phyloP scores from a whole-genome alignment of 2,888 invertebrate genomes.

The Caprella mutica region DNA sequence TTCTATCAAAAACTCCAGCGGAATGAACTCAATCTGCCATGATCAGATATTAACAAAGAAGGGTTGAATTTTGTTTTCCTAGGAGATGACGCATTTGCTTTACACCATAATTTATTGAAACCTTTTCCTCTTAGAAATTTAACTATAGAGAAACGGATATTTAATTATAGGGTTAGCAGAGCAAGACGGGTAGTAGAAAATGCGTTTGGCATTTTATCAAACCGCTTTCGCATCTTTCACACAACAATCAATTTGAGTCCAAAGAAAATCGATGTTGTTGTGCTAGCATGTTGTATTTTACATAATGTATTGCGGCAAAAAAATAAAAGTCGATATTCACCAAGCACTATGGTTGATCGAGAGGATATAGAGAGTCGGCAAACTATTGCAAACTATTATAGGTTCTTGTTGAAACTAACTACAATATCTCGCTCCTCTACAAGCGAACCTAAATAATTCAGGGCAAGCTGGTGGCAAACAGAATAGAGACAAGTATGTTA shows the following conservation, averaged over 20 bases:
- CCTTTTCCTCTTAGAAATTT: neutral
- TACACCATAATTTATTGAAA: neutral
- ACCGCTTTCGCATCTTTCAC: constrained; percentile 9
- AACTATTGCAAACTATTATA: neutral
- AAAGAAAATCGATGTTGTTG: neutral
- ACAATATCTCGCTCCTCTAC: neutral
- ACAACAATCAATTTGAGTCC: neutral
- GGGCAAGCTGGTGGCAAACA: constrained; percentile 1
- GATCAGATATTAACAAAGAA: neutral
- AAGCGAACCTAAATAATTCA: neutral
- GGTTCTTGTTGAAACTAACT: neutral
- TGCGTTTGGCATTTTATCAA: constrained; percentile 10
- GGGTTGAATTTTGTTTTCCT: constrained; percentile 9
- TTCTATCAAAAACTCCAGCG: constrained; percentile 8
- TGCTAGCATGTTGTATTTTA: constrained; percentile 7
- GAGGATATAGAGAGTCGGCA: constrained; percentile 9
- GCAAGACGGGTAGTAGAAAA: constrained; percentile 8
- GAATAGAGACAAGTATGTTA: constrained; percentile 9
- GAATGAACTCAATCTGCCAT: constrained; percentile 5
- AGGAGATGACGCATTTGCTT: constrained; percentile 8
- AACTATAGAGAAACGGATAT: constrained; percentile 3
- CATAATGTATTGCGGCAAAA: constrained; percentile 8
- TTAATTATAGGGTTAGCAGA: constrained; percentile 8
- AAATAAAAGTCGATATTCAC: constrained; percentile 6
- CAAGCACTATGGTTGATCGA: constrained; percentile 4